These are phyloP conservation scores for Hepsetus odoe DNA, from an alignment of 2,113 vertebrate species.

Conservation along the genomic window DNA sequence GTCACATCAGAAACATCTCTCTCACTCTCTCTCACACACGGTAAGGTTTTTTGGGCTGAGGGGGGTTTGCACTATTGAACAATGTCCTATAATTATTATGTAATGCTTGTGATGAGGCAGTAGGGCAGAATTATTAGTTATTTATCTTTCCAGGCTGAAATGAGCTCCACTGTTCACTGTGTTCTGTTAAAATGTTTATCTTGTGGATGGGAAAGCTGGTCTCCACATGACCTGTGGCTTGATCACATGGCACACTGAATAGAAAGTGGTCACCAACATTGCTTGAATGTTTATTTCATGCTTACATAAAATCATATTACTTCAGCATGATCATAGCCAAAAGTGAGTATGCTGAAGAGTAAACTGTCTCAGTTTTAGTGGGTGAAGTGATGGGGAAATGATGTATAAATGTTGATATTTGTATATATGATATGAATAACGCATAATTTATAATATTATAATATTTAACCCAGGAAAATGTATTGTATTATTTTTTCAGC, in stretches of 20 bases:
- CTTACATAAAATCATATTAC: background rate
- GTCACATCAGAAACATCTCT: slow-evolving; percentile 35
- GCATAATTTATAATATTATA: too few species aligned
- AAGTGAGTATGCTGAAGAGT: background rate
- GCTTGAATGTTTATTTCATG: background rate
- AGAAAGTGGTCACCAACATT: background rate
- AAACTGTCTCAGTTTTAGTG: too few species aligned
- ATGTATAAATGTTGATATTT: too few species aligned
- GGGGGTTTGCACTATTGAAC: background rate
- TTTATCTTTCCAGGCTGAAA: background rate
- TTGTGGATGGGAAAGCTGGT: background rate
- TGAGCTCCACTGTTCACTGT: background rate
- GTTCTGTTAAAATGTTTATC: background rate
- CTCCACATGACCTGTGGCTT: background rate
- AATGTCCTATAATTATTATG: background rate
- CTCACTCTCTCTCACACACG: slow-evolving; percentile 18
- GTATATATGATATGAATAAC: too few species aligned
- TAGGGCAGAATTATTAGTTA: too few species aligned
- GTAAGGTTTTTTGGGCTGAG: slow-evolving; percentile 30
- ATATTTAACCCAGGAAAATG: too few species aligned
- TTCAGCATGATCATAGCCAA: background rate
- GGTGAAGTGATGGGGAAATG: too few species aligned
- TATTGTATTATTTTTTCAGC: too few species aligned
- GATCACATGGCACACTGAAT: background rate
- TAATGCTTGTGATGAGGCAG: too few species aligned